Percentiles rank a stretch among this genome's conserved stretches.
These are phyloP conservation scores for Nephotettix cincticeps DNA, from an alignment of 1,140 invertebrate genomes.

Conservation along the genomic window DNA sequence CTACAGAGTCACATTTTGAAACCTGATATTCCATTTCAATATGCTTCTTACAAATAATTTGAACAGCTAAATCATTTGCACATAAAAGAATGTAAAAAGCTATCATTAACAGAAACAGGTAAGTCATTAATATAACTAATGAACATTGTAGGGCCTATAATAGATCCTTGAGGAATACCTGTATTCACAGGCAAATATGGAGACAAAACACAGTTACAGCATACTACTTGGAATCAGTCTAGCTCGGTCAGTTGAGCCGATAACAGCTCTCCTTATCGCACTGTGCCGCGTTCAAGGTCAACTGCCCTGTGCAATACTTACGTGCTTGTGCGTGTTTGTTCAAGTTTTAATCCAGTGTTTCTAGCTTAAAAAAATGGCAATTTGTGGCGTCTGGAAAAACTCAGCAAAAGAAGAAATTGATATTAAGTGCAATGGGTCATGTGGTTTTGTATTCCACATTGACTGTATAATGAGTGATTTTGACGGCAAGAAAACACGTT, in stretches of 20 bases:
- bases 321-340: background rate
- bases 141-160: no score
- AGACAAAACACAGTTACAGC: no score
- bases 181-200: no score
- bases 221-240: no score
- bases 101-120: no score
- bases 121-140: no score
- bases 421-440: background rate
- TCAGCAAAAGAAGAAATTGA: background rate
- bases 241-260: conserved; percentile 1
- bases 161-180: no score
- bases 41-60: no score
- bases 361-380: background rate
- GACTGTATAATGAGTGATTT: background rate
- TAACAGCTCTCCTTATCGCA: background rate
- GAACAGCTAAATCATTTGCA: no score
- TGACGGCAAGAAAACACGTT: background rate
- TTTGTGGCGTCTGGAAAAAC: background rate
- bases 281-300: background rate
- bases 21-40: no score
- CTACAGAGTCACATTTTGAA: no score
- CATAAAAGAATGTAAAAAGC: no score
- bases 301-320: background rate
- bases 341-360: background rate
- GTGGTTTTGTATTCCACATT: background rate